Evolutionary conservation across 2,888 invertebrate species (phyloP).

Genomic region (Hydropsyche betteni): DNA sequence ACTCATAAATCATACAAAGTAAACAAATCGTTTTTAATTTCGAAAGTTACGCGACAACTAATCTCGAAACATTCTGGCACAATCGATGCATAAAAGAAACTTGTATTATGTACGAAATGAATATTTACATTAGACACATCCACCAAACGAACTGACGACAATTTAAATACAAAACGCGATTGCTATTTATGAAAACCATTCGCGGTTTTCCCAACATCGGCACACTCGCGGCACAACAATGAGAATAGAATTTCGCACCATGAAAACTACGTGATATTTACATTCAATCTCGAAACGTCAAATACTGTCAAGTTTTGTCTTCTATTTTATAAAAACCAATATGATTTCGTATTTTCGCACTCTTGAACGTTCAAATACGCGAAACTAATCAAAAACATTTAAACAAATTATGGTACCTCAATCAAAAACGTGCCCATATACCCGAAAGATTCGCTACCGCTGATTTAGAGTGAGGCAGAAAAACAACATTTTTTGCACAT

Average conservation of each 20-base stretch:
- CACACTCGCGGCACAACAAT: too few species aligned
- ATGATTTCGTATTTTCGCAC: background rate
- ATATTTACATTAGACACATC: too few species aligned
- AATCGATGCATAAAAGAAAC: too few species aligned
- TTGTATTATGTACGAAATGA: too few species aligned
- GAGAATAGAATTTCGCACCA: too few species aligned
- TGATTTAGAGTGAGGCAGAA: constrained; percentile 1
- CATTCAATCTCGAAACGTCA: background rate
- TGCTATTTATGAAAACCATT: too few species aligned
- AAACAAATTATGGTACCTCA: background rate
- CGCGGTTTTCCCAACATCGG: too few species aligned
- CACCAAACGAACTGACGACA: too few species aligned
- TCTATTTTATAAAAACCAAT: background rate
- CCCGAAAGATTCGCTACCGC: background rate
- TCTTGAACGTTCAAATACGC: background rate
- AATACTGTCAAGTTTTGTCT: background rate
- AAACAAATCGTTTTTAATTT: constrained; percentile 1
- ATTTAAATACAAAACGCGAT: too few species aligned
- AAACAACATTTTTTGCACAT: constrained; percentile 33
- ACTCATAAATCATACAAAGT: background rate
- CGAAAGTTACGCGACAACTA: background rate
- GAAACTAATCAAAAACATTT: background rate
- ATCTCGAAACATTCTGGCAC: too few species aligned
- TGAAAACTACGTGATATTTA: too few species aligned
- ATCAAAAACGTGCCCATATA: background rate